phyloP scores from a whole-genome alignment of 2,888 invertebrate genomes.

The Agrotis clavis region DNA sequence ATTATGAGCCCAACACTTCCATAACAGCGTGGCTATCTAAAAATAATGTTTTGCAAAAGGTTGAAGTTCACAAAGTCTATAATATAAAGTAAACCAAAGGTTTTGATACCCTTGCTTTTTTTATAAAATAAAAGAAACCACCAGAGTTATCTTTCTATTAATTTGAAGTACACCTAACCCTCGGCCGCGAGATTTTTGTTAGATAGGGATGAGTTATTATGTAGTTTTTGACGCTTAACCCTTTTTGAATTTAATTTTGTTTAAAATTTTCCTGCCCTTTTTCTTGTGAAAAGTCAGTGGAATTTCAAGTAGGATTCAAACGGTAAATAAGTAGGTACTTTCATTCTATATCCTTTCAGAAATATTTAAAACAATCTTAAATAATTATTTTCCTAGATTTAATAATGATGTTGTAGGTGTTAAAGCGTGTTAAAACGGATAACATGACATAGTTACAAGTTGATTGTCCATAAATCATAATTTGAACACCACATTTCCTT shows the following conservation, averaged over 20 bases:
- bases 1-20: slow-evolving; percentile 18
- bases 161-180: slow-evolving; percentile 71
- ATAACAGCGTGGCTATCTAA: slow-evolving; percentile 38
- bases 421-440: not conserved
- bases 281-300: slow-evolving; percentile 9
- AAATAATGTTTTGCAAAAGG: slow-evolving; percentile 64
- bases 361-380: not conserved
- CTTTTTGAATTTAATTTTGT: slow-evolving; percentile 38
- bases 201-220: slow-evolving; percentile 54
- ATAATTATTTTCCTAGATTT: not conserved
- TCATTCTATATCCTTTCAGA: not conserved
- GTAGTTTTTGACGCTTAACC: slow-evolving; percentile 54
- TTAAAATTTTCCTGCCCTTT: slow-evolving; percentile 16
- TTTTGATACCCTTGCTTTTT: slow-evolving; percentile 81
- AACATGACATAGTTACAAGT: slow-evolving; percentile 10
- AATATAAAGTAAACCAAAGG: slow-evolving; percentile 83
- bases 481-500: slow-evolving; percentile 18
- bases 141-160: slow-evolving; percentile 88
- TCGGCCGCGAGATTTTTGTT: slow-evolving; percentile 68
- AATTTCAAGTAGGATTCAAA: not conserved
- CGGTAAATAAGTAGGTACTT: not conserved
- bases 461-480: slow-evolving; percentile 25
- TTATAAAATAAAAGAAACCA: slow-evolving; percentile 76
- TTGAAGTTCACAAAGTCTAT: slow-evolving; percentile 71
- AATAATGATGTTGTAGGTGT: not conserved